phyloP scores from a whole-genome alignment of 2,797 vertebrate genomes.

The Bradypus variegatus region DNA sequence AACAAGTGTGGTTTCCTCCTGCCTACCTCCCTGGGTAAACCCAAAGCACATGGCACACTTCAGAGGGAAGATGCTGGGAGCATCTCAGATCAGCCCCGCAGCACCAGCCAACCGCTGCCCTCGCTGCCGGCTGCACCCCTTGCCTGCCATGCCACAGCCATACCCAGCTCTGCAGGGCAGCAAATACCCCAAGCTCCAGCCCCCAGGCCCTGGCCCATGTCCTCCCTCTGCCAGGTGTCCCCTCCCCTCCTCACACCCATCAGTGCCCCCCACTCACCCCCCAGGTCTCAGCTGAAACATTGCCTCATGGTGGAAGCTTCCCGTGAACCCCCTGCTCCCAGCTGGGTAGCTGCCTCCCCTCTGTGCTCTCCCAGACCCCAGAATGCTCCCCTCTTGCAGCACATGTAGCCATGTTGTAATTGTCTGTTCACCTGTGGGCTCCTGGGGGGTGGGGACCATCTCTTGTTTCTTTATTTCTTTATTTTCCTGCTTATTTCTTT shows the following conservation, averaged over 20 bases:
- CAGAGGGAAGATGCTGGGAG: neutral
- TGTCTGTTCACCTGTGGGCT: neutral
- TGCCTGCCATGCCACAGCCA: fast-evolving
- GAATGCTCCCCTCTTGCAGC: neutral
- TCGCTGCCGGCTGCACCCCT: neutral
- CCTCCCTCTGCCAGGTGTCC: neutral
- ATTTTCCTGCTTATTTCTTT: neutral
- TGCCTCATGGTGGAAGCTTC: neutral
- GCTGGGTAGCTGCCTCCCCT: neutral
- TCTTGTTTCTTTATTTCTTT: neutral
- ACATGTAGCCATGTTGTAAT: neutral
- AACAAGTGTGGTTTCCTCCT: neutral
- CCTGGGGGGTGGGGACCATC: neutral
- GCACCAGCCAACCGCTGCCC: neutral
- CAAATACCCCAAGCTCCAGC: neutral
- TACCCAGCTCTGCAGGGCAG: neutral
- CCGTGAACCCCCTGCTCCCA: neutral
- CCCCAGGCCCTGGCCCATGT: neutral
- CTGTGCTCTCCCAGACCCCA: too few species aligned
- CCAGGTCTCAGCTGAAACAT: neutral
- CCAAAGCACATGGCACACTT: neutral
- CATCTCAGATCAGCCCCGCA: neutral
- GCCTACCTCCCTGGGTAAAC: neutral
- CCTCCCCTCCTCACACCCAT: too few species aligned
- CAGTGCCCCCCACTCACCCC: neutral